Percentiles rank a stretch among this genome's conserved stretches.
Evolutionary conservation across 1,140 invertebrate genomes (phyloP).

Genomic region (Euwallacea similis): DNA sequence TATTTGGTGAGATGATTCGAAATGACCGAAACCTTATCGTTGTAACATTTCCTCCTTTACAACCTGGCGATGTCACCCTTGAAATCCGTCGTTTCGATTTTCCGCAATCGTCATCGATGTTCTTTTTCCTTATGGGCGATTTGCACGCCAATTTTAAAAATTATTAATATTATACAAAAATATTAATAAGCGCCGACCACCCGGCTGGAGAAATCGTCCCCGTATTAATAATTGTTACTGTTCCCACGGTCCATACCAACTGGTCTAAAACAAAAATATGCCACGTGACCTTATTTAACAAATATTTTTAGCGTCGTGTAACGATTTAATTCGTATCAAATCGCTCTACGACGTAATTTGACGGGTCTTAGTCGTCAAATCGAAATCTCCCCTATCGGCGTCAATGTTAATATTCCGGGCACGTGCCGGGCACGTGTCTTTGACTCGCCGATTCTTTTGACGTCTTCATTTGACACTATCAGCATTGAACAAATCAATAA

Average conservation of each 20-base stretch:
- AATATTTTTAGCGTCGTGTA: conserved; percentile 35
- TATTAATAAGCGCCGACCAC: too few relatives aligned
- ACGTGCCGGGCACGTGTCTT: conserved; percentile 32
- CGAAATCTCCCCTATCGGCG: conserved; percentile 13
- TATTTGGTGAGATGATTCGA: too few relatives aligned
- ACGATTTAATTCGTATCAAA: conserved; percentile 39
- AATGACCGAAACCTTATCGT: too few relatives aligned
- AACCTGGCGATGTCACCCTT: too few relatives aligned
- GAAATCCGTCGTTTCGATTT: too few relatives aligned
- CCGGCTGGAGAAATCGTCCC: too few relatives aligned
- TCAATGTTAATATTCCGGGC: conserved; percentile 29
- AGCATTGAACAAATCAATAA: conserved; percentile 5
- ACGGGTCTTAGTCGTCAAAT: conserved; percentile 39
- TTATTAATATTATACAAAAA: too few relatives aligned
- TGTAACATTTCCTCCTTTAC: too few relatives aligned
- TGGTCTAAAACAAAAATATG: conserved; percentile 28
- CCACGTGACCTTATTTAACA: conserved; percentile 31
- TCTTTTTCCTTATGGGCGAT: too few relatives aligned
- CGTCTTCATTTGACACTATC: conserved; percentile 38
- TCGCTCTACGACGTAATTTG: conserved; percentile 35
- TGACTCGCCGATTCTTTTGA: conserved; percentile 33
- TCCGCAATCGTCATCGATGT: too few relatives aligned
- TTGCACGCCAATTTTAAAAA: too few relatives aligned
- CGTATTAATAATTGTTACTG: not conserved
- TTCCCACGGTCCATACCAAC: conserved; percentile 23